Evolutionary conservation across 2,113 vertebrate species (phyloP), one percentile per base, ranked within the genome.

Genomic region (Struthio camelus): DNA sequence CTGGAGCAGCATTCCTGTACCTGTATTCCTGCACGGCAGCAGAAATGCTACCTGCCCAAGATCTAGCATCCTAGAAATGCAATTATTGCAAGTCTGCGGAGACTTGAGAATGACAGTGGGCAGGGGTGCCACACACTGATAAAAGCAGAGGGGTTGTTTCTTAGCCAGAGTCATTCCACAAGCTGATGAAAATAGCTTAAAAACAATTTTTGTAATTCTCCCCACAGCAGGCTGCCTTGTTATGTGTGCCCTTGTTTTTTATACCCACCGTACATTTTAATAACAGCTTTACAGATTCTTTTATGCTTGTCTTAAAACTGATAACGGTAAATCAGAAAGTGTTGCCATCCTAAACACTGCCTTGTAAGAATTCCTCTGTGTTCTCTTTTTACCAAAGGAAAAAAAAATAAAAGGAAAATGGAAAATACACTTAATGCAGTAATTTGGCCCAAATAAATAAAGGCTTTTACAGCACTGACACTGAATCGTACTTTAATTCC

Each of bases 281-380:
- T 73, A 93, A 71, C 76, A 94, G 48, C 62, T 92, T 91, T 93
- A 70, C 78, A 70, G 75, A 64, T 94, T 92, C 54, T 76, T 94
- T 93, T 84, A 83, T 86, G 69, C 76, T 86, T 89, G 76, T 83
- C 76, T 95, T 86, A 88, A 71, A 67, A 86, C 80, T 61, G 50
- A 48, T 95, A 36, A 36, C 7, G 85, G 44, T 91, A 84, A 87
- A 93, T 85, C 80, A 96, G 82, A 94, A 94, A 87, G 59, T 59
- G 80, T 65, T 97, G 91, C 92, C 80, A 89, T 91, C 78, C n/a
- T 94, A 95, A 94, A 94, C 85, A 78, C 79, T 91, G 75, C 54
- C 67, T 83, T 64, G 75, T 83, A 93, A 93, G 81, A 93, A 54
- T 40, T 73, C 50, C 28, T 93, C 40, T 77, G 62, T 0, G 0